Base-by-base conservation (phyloP, 2,888 invertebrate species). In the Orchestes rusci region DNA sequence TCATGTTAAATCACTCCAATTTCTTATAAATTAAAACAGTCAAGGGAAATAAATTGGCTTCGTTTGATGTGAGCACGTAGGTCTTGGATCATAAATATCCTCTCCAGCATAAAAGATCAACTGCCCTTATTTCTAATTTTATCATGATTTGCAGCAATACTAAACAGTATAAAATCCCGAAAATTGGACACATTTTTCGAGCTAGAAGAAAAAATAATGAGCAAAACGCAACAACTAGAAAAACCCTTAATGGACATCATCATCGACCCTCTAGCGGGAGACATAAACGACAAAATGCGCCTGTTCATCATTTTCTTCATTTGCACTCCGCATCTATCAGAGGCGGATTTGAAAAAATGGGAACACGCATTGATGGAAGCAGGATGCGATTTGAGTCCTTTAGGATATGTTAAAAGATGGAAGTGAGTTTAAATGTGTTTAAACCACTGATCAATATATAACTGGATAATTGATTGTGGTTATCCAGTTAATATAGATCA, bases 171-270 rank as follows among this genome's bases (percentile, higher is more conserved):
- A 33, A 92, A 95, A 73, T 80, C 82, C 1, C 75, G 96, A 39
- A 83, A 96, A 54, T 70, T 99, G 38, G 99, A 99, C 66, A 89
- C 92, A 1, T 92, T 91, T 63, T 99, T 99, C 64, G 99, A 99
- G 70, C 73, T 93, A 47, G 99, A 99, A 73, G 97, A 99, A 65
- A 97, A 96, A 69, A 83, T 99, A 34, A 91, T 97, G 89, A 89
- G 86, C 37, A 88, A 84, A 70, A 79, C 81, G 55, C 62, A 62
- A 49, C 59, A 59, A 41, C 70, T 84, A 45, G 93, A 89, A 62
- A 85, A 88, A 65, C 81, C 86, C 16, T 72, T 95, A n/a, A 69
- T 91, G 63, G 95, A 96, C 56, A 76, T 95, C 28, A 76, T 96
- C 45, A 75, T 80, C 10, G 94, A 96, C 67, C 79, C 85, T 0